These are phyloP conservation scores for Myioborus melanocephalus DNA, from an alignment of 2,797 vertebrate genomes.

Conservation along the genomic window DNA sequence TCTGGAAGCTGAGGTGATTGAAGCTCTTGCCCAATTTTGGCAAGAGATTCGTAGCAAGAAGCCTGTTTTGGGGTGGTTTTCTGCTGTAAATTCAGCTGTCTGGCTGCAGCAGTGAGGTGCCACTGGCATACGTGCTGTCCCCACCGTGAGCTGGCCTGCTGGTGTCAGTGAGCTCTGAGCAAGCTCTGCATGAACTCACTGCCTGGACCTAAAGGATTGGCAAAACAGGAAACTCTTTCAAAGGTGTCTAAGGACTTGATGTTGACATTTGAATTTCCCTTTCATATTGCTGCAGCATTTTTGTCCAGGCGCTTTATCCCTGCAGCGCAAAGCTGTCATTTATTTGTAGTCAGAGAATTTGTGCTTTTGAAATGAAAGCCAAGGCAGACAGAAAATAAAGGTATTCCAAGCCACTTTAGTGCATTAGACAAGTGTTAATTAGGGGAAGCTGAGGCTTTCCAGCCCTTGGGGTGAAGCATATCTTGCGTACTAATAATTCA, in stretches of 20 bases:
- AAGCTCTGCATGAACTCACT: not conserved
- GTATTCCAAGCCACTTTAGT: not conserved
- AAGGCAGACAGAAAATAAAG: not conserved
- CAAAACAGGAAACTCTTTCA: conserved; percentile 55
- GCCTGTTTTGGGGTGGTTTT: not conserved
- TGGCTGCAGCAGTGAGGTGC: not conserved
- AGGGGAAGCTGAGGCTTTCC: not conserved
- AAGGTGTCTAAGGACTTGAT: conserved; percentile 50
- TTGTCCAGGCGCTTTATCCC: not conserved
- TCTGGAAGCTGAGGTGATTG: not conserved
- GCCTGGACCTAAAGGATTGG: not conserved
- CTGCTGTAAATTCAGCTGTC: not conserved
- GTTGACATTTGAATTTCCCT: conserved; percentile 40
- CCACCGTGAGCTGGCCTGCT: accelerated
- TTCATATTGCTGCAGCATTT: conserved; percentile 15
- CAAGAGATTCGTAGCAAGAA: not conserved
- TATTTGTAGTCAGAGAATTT: conserved; percentile 4
- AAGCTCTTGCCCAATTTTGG: not conserved
- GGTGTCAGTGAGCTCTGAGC: not conserved
- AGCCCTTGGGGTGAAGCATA: not conserved
- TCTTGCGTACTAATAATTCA: not conserved
- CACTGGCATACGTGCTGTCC: not conserved
- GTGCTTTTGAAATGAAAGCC: conserved; percentile 21
- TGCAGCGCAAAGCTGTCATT: not conserved
- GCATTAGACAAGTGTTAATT: not conserved